A percentile compares a stretch with the other conserved stretches of the same genome.
phyloP scores from a whole-genome alignment of 1,140 invertebrate species.

The Drosophila biarmipes region DNA sequence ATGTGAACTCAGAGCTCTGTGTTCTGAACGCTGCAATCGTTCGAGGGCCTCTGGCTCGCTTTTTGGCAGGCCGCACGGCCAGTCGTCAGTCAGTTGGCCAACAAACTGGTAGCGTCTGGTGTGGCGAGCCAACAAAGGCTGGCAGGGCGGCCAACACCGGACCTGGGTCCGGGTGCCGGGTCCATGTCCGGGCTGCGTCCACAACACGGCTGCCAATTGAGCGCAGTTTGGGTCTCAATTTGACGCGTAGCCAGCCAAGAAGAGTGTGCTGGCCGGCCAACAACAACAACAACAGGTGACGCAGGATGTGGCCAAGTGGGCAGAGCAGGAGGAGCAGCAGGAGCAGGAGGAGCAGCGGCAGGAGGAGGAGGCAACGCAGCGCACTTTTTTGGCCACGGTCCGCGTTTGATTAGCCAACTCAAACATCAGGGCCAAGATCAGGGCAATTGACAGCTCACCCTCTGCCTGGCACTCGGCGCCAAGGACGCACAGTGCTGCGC shows the following conservation, averaged over 20 bases:
- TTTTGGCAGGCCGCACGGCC: constrained; percentile 77
- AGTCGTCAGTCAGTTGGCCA: constrained; percentile 84
- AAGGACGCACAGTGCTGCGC: constrained; percentile 1
- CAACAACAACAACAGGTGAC: constrained; percentile 62
- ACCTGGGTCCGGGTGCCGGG: constrained; percentile 41
- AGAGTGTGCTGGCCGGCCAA: constrained; percentile 77
- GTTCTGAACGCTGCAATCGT: constrained; percentile 54
- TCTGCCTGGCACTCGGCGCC: constrained; percentile 24
- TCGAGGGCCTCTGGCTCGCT: constrained; percentile 74
- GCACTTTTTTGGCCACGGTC: constrained; percentile 67
- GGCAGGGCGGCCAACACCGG: constrained; percentile 78
- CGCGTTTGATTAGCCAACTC: constrained; percentile 81
- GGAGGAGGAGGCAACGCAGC: constrained; percentile 42
- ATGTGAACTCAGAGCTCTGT: neutral
- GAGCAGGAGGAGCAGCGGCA: constrained; percentile 29
- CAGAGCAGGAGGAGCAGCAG: constrained; percentile 7
- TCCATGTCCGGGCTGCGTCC: constrained; percentile 10
- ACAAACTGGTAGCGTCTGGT: constrained; percentile 84
- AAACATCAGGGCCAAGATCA: constrained; percentile 80
- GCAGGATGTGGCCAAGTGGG: constrained; percentile 63
- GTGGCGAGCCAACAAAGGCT: constrained; percentile 83
- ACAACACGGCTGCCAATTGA: constrained; percentile 62
- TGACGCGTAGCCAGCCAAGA: constrained; percentile 84
- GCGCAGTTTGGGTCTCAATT: constrained; percentile 58
- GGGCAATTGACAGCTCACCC: constrained; percentile 62